A percentile compares a stretch with the other conserved stretches of the same genome.
phyloP scores from a whole-genome alignment of 1,140 invertebrate genomes.

The Globodera ellingtonae region DNA sequence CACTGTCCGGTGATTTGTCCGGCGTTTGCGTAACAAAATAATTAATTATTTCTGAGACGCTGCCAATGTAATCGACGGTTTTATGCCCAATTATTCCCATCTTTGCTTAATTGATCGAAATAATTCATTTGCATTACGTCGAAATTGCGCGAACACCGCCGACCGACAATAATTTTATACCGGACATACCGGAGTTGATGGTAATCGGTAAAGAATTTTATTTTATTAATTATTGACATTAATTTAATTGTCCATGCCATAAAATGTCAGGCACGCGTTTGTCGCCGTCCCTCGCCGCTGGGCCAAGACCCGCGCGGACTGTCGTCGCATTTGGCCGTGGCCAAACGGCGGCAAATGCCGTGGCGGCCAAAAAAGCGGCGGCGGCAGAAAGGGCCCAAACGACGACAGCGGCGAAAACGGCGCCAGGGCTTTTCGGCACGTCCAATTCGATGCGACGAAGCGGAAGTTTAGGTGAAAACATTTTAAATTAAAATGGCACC shows the following conservation, averaged over 20 bases:
- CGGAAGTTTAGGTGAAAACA: not conserved
- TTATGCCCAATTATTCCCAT: too few relatives aligned
- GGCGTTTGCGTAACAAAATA: too few relatives aligned
- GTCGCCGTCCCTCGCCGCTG: not conserved
- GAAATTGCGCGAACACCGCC: not conserved
- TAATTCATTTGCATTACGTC: too few relatives aligned
- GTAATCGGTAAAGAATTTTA: not conserved
- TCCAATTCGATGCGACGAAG: not conserved
- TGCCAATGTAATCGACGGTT: too few relatives aligned
- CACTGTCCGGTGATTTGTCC: too few relatives aligned
- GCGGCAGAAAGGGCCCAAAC: not conserved
- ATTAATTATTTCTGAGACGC: too few relatives aligned
- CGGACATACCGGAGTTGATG: not conserved
- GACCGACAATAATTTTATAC: not conserved
- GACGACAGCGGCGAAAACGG: not conserved
- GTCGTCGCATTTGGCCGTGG: constrained; percentile 8
- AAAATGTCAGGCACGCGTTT: not conserved
- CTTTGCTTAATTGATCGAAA: too few relatives aligned
- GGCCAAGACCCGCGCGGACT: not conserved
- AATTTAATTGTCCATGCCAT: not conserved
- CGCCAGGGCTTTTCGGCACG: not conserved
- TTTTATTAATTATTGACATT: not conserved
- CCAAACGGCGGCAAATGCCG: not conserved
- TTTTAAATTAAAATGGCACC: not conserved
- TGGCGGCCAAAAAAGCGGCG: not conserved